A percentile compares a stretch with the other conserved stretches of the same genome.
These are phyloP conservation scores for Leptinotarsa tumamoca DNA, from an alignment of 2,888 invertebrate species.

Conservation along the genomic window DNA sequence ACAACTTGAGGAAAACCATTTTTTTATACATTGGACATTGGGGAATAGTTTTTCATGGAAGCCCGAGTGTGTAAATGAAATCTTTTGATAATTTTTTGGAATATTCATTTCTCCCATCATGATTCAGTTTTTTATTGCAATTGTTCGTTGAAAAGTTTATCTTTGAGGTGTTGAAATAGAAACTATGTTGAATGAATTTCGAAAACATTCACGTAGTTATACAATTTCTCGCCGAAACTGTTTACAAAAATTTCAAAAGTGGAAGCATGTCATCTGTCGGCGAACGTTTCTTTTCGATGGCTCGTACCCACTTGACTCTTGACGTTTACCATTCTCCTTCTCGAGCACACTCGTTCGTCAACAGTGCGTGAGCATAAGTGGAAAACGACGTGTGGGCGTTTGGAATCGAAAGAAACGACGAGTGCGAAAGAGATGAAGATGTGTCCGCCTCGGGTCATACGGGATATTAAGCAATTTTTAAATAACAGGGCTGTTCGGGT, in stretches of 20 bases:
- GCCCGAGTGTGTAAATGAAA: too few species aligned
- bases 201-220: background rate
- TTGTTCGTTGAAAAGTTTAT: background rate
- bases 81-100: too few species aligned
- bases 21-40: too few species aligned
- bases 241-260: background rate
- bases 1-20: too few species aligned
- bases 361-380: conserved; percentile 33
- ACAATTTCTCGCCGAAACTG: background rate
- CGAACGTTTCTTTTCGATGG: background rate
- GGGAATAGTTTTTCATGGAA: too few species aligned
- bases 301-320: conserved; percentile 8
- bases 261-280: background rate
- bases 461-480: conserved; percentile 52
- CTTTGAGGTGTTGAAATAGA: background rate
- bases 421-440: conserved; percentile 36
- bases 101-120: too few species aligned
- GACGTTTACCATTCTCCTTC: conserved; percentile 19
- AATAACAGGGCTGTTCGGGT: conserved; percentile 41
- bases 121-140: too few species aligned
- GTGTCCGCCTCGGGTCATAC: conserved; percentile 36
- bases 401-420: conserved; percentile 45
- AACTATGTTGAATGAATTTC: background rate
- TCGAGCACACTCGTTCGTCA: conserved; percentile 32
- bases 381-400: conserved; percentile 42